These are phyloP conservation scores for Tiliacea citrago DNA, from an alignment of 2,888 invertebrate species.

Conservation along the genomic window DNA sequence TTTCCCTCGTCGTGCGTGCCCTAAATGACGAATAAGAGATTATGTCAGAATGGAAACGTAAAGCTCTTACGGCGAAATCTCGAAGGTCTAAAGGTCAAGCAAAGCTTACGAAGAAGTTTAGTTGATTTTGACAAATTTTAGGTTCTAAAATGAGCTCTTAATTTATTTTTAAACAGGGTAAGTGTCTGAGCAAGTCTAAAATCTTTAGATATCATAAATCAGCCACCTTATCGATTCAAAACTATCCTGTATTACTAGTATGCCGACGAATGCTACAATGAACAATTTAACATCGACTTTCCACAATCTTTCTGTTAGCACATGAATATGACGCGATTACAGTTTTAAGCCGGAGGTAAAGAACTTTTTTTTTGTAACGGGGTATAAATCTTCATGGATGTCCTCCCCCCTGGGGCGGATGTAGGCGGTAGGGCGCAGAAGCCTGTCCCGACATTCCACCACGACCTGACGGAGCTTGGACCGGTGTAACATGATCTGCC, in stretches of 20 bases:
- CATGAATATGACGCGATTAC: background rate
- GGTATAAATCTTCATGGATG: no score
- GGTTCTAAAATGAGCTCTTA: background rate
- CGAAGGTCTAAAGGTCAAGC: conserved; percentile 29
- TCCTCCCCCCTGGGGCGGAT: no score
- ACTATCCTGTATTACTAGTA: background rate
- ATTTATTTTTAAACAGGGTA: background rate
- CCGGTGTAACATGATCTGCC: no score
- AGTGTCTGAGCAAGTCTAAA: no score
- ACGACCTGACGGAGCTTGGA: no score
- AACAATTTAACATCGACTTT: background rate
- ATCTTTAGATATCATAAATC: background rate
- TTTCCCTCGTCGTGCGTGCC: conserved; percentile 39
- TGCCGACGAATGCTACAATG: background rate
- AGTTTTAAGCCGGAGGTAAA: no score
- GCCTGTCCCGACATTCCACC: no score
- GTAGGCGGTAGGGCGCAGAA: no score
- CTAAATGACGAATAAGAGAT: conserved; percentile 40
- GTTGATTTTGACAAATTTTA: background rate
- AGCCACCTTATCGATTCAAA: background rate
- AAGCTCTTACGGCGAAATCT: conserved; percentile 42
- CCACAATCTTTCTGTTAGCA: no score
- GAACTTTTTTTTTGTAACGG: no score
- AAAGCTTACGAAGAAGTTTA: conserved; percentile 15
- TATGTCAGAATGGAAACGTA: conserved; percentile 33